Base-by-base conservation (phyloP, 1,140 invertebrate species). In the Asobara japonica region DNA sequence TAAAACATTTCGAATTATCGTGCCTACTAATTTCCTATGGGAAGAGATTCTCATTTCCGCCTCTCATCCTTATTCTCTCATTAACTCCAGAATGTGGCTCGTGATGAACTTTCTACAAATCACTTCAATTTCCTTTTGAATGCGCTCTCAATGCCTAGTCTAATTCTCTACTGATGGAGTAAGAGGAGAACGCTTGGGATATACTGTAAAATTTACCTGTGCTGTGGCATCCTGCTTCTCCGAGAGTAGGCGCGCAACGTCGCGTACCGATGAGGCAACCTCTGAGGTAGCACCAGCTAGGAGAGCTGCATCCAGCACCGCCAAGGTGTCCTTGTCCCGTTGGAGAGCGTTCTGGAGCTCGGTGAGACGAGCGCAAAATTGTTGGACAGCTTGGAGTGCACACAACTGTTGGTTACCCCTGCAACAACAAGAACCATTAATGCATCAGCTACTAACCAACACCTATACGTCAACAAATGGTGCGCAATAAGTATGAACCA, bases 171-270 rank as follows among this genome's bases (percentile, higher is more conserved):
- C 31, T 6, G 5, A 36, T 36, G 5, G 5, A 36, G 5, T 5
- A 36, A 36, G 31, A 36, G 5, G 11, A 36, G n/a, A n/a, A n/a
- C n/a, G n/a, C n/a, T n/a, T n/a, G n/a, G n/a, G n/a, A n/a, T n/a
- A 27, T 27, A 13, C 2, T 5, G 20, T 7, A 25, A 18, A 56
- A 56, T 56, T 76, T 76, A 88, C 87, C 75, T 89, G 87, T 76
- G 83, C 83, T 75, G 83, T 85, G 5, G 82, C 79, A 60, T 89
- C 87, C 51, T 89, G 87, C 77, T 89, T 91, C 78, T 94, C 92
- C 7, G 92, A 92, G 11, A 94, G 86, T 29, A 93, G 83, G 79
- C 91, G 90, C 2, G 92, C 91, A 16, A 93, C 90, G 77, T 92
- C 89, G 61, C 91, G 89, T 10, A 93, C 89, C 33, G 91, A 91